phyloP scores from a whole-genome alignment of 2,113 vertebrate genomes.

The Lipotes vexillifer region DNA sequence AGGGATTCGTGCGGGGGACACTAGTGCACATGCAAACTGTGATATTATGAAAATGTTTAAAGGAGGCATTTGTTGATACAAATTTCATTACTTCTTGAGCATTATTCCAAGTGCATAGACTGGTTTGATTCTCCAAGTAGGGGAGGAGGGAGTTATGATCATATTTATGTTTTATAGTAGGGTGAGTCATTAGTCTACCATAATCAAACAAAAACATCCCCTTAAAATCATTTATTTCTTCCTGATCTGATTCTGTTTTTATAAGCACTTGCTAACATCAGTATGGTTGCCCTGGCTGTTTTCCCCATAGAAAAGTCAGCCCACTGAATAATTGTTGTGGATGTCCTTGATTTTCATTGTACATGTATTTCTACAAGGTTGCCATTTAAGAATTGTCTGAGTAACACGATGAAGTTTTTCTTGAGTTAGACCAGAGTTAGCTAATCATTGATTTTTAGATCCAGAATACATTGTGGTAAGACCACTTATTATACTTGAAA shows the following conservation, averaged over 20 bases:
- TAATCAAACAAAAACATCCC: background rate
- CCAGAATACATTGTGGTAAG: background rate
- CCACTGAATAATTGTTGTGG: background rate
- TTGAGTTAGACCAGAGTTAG: background rate
- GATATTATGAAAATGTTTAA: constrained; percentile 5
- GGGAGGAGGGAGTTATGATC: background rate
- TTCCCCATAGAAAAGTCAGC: background rate
- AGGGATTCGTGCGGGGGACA: background rate
- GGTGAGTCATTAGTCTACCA: background rate
- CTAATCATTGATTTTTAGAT: constrained; percentile 6
- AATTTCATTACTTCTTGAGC: constrained; percentile 3
- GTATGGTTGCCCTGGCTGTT: background rate
- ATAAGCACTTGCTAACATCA: constrained; percentile 1
- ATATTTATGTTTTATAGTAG: background rate
- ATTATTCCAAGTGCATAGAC: background rate
- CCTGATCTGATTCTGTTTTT: background rate
- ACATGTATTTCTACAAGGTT: constrained; percentile 10
- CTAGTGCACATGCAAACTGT: background rate
- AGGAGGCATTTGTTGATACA: background rate
- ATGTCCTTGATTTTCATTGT: constrained; percentile 13
- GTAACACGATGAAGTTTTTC: background rate
- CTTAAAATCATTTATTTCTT: constrained; percentile 19
- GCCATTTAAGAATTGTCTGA: background rate
- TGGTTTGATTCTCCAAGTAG: background rate
- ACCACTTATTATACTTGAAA: background rate